A percentile compares a stretch with the other conserved stretches of the same genome.
Conservation (phyloP, 2,113 vertebrate genomes). For the Leiothrix lutea region DNA sequence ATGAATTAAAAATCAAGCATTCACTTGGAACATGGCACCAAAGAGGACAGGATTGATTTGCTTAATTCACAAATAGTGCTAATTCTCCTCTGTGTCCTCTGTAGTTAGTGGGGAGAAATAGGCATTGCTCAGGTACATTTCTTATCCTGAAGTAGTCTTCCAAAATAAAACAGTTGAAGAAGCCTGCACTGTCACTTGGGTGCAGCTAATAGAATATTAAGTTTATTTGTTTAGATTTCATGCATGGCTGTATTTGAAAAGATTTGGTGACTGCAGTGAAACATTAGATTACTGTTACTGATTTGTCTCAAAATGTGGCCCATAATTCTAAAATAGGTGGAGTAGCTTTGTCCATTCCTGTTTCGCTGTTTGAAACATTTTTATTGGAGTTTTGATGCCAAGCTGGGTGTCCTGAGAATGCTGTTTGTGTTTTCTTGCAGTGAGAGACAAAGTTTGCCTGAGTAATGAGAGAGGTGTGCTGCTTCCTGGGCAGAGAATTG, state of each 20-base stretch:
- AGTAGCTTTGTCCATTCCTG: neutral
- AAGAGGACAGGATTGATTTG: neutral
- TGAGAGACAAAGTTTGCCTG: constrained; percentile 89
- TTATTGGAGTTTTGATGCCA: neutral
- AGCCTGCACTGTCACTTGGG: neutral
- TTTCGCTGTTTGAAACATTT: neutral
- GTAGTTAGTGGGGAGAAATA: neutral
- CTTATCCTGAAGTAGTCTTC: neutral
- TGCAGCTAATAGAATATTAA: neutral
- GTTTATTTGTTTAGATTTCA: neutral
- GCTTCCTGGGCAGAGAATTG: constrained; percentile 87
- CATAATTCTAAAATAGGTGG: neutral
- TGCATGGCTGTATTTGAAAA: neutral
- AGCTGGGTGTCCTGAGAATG: neutral
- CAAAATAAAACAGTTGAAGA: neutral
- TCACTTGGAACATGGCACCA: neutral
- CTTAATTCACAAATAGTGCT: neutral
- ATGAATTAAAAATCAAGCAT: neutral
- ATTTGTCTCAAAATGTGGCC: neutral
- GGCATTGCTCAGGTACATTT: neutral
- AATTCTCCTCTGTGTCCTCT: neutral
- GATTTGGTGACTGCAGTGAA: neutral
- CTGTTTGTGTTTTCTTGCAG: constrained; percentile 65
- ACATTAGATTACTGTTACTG: neutral
- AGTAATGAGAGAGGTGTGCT: constrained; percentile 84